Evolutionary conservation across 2,797 vertebrate species (phyloP).

Genomic region (Harpagifer antarcticus): DNA sequence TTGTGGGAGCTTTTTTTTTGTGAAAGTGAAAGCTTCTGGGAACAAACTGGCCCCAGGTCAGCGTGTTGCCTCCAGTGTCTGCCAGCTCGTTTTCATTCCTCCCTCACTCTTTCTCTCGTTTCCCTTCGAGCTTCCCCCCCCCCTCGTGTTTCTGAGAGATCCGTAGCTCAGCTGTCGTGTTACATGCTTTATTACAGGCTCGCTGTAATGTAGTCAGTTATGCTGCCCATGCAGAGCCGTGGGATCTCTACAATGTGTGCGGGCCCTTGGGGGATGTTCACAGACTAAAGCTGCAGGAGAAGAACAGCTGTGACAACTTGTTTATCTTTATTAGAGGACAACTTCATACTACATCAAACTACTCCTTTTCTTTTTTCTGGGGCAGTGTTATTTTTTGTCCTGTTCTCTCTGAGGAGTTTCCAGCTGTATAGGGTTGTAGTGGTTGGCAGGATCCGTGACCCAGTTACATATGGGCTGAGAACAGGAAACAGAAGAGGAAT

Average conservation of each 20-base stretch:
- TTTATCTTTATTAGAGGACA: not conserved
- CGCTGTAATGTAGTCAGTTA: conserved; percentile 3
- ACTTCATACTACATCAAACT: conserved; percentile 16
- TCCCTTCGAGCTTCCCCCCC: not conserved
- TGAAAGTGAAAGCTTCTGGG: conserved; percentile 63
- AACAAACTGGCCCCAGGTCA: conserved; percentile 62
- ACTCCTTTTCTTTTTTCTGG: conserved; percentile 41
- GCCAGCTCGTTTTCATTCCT: conserved; percentile 53
- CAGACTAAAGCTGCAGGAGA: conserved; percentile 19
- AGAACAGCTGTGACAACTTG: conserved; percentile 19
- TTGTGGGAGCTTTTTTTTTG: conserved; percentile 28
- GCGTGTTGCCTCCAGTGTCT: conserved; percentile 22
- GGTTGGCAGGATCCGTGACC: conserved; percentile 76
- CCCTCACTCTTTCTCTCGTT: conserved; percentile 36
- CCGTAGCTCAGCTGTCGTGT: conserved; percentile 28
- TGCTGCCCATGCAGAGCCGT: conserved; percentile 4
- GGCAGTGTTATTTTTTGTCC: conserved; percentile 46
- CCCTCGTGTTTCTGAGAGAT: conserved; percentile 17
- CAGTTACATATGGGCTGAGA: conserved; percentile 74
- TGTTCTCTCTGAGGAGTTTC: conserved; percentile 56
- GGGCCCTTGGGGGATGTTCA: conserved; percentile 7
- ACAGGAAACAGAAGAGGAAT: conserved; percentile 68
- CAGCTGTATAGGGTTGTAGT: conserved; percentile 64
- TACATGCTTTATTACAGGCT: conserved; percentile 12
- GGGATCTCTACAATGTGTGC: conserved; percentile 1